Evolutionary conservation across 2,888 invertebrate genomes (phyloP).

Genomic region (Cheilosia pagana): DNA sequence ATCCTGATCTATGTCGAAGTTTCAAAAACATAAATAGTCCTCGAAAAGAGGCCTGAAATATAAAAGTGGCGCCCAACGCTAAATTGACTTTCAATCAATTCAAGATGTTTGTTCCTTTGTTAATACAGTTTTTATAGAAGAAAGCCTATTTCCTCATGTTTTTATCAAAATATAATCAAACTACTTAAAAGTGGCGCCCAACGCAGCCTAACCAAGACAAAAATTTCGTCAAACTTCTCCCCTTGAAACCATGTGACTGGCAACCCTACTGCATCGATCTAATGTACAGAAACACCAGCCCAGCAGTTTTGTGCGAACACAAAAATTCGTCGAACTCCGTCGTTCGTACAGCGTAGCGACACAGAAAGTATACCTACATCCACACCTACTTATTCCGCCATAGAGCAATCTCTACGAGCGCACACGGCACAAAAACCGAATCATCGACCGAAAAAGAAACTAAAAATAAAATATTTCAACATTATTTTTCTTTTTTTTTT

Average conservation of each 20-base stretch:
- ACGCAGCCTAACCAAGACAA: too few relatives aligned
- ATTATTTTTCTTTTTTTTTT: slow-evolving; percentile 71
- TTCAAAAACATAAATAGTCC: too few relatives aligned
- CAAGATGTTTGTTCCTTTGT: too few relatives aligned
- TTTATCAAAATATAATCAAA: too few relatives aligned
- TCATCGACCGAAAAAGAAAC: slow-evolving; percentile 75
- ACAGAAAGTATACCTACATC: slow-evolving; percentile 63
- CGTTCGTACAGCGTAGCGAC: slow-evolving; percentile 48
- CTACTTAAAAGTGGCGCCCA: too few relatives aligned
- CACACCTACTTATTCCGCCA: slow-evolving; percentile 63
- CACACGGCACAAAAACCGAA: slow-evolving; percentile 75
- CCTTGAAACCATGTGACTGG: slow-evolving; percentile 6
- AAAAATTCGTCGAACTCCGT: slow-evolving; percentile 65
- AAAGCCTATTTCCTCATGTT: too few relatives aligned
- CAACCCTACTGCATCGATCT: slow-evolving; percentile 57
- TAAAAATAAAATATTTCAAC: slow-evolving; percentile 75
- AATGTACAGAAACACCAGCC: slow-evolving; percentile 44
- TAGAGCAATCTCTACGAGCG: slow-evolving; percentile 72
- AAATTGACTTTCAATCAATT: too few relatives aligned
- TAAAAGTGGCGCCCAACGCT: too few relatives aligned
- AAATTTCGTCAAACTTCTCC: not conserved
- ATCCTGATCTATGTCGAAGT: too few relatives aligned
- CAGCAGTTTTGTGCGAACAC: slow-evolving; percentile 62
- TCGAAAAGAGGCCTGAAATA: too few relatives aligned
- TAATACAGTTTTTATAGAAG: too few relatives aligned